Conservation (phyloP, 2,888 invertebrate species). For the Pseudococcus longispinus region DNA sequence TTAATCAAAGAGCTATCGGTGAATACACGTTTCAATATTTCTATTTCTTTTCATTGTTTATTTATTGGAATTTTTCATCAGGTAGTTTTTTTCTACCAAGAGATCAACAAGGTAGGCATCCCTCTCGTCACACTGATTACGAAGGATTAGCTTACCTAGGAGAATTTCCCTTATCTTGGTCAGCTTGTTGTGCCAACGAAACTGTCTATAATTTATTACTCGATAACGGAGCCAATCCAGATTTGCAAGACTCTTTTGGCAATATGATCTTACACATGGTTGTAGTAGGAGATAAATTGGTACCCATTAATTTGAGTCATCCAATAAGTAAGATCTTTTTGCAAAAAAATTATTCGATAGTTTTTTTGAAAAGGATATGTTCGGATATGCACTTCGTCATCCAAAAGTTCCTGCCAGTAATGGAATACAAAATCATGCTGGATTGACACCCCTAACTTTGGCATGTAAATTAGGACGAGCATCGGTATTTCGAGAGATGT, state of each 20-base stretch:
- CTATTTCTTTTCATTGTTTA: not conserved
- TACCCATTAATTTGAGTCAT: conserved; percentile 63
- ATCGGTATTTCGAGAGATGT: conserved; percentile 96
- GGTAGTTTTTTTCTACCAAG: conserved; percentile 93
- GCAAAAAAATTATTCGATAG: not conserved
- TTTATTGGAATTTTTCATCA: conserved; percentile 60
- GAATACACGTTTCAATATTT: conserved; percentile 57
- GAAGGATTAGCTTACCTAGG: conserved; percentile 97
- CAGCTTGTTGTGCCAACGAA: conserved; percentile 96
- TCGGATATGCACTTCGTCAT: conserved; percentile 95
- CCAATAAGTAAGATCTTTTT: not conserved
- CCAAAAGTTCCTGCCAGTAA: conserved; percentile 92
- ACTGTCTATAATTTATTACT: conserved; percentile 94
- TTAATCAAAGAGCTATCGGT: conserved; percentile 92
- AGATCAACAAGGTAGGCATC: conserved; percentile 85
- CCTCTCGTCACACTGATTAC: conserved; percentile 86
- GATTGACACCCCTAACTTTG: conserved; percentile 92
- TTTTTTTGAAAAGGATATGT: conserved; percentile 81
- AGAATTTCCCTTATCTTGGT: conserved; percentile 96
- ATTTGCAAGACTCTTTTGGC: conserved; percentile 94
- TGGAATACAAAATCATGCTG: conserved; percentile 85
- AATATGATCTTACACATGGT: conserved; percentile 99
- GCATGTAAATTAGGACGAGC: conserved; percentile 96
- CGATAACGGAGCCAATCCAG: conserved; percentile 92
- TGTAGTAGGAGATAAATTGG: conserved; percentile 95